Evolutionary conservation across 2,113 vertebrate genomes (phyloP).

Genomic region (Chrysemys picta): DNA sequence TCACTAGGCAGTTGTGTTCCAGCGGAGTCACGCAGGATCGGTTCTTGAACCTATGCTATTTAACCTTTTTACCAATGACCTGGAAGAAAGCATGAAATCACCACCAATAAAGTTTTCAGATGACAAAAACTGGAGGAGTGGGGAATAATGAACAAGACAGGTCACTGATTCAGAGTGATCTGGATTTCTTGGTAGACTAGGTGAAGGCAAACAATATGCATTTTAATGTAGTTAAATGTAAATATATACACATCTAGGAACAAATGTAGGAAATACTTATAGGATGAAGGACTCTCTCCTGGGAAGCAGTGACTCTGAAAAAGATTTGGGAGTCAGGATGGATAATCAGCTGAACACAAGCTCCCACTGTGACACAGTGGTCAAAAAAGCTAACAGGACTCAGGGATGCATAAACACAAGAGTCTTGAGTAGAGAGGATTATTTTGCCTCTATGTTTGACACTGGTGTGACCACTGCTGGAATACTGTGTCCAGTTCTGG

Average conservation of each 20-base stretch:
- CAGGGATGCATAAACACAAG: neutral
- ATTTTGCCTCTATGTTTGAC: neutral
- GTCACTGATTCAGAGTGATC: no score
- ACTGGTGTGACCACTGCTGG: neutral
- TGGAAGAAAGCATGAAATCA: no score
- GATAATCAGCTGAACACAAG: neutral
- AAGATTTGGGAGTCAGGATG: neutral
- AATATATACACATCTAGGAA: neutral
- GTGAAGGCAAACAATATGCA: neutral
- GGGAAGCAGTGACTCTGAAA: neutral
- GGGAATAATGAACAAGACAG: no score
- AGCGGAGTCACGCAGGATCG: no score
- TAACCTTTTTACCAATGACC: no score
- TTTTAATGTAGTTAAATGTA: neutral
- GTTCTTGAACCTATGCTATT: no score
- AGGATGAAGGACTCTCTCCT: neutral
- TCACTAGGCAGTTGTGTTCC: no score
- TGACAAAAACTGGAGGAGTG: no score
- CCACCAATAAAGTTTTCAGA: no score
- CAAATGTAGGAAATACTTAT: neutral
- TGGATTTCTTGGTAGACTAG: no score
- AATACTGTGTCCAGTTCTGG: neutral
- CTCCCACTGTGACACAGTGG: no score
- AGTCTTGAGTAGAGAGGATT: neutral
- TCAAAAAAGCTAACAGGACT: neutral